Evolutionary conservation across 2,797 vertebrate genomes (phyloP), one percentile per base, ranked within the genome.

Genomic region (Mallotus villosus): DNA sequence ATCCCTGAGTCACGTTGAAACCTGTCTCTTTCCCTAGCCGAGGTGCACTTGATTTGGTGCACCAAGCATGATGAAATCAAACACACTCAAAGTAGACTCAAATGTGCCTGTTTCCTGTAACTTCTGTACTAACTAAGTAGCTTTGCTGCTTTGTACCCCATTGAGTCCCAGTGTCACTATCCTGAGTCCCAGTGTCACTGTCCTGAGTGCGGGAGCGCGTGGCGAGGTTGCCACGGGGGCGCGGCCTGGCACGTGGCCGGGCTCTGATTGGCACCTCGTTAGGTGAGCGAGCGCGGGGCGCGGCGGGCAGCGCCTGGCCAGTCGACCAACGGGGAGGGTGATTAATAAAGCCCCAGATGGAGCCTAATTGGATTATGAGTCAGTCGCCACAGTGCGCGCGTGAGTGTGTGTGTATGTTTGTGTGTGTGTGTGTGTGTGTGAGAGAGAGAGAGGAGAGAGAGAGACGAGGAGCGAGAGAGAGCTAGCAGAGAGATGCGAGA

Each of bases 291-390:
- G 49, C 22, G 74, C 61, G 34, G 68, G 73, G 68, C 55, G 67
- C 77, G 32, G 80, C 75, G 73, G 81, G 85, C 81, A 67, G 67
- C n/a, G 77, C 83, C 86, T 81, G 61, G 24, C 76, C 1, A 53
- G 59, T 74, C 84, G 71, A 70, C 75, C 37, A 82, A 82, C 81
- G 74, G 78, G 78, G 85, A 87, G 85, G 88, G 87, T 89, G 87
- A 88, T 89, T 84, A 90, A 86, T 81, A 72, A 81, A 82, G 83
- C 82, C 81, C 75, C 87, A 85, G 89, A 90, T 84, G 87, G 86
- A 73, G 79, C 80, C 78, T 88, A 90, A 91, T 90, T 89, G 84
- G 80, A 80, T 88, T 87, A 85, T 80, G 84, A 88, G 79, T 86
- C 84, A 78, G 78, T 85, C 75, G 80, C 82, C 81, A 72, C 4